A percentile compares a stretch with the other conserved stretches of the same genome.
These are phyloP conservation scores for Hydrozoanthus gracilis DNA, from an alignment of 92 coral and sea anemone genomes.

Conservation along the genomic window DNA sequence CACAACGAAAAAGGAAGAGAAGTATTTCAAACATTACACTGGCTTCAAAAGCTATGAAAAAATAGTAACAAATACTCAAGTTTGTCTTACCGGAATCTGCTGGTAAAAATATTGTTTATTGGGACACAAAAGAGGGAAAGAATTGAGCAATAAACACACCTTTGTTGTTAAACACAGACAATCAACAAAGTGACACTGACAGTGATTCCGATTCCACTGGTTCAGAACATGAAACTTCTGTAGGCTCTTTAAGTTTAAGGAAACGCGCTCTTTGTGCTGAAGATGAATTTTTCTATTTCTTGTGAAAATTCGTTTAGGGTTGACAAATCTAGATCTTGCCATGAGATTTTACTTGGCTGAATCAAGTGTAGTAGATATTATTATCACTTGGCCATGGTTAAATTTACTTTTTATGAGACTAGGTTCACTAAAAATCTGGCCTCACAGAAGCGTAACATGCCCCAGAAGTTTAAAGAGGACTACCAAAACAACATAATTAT, in stretches of 20 bases:
- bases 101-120: slow-evolving; percentile 49
- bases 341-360: slow-evolving; percentile 26
- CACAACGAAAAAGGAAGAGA: not conserved
- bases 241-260: slow-evolving; percentile 28
- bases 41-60: slow-evolving; percentile 47
- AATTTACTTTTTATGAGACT: slow-evolving; percentile 7
- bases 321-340: slow-evolving; percentile 24
- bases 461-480: slow-evolving; percentile 2
- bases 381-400: slow-evolving; percentile 43
- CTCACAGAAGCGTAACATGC: slow-evolving; percentile 33
- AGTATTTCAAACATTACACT: slow-evolving; percentile 48
- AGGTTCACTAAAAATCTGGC: slow-evolving; percentile 41
- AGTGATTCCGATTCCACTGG: slow-evolving; percentile 21
- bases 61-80: slow-evolving; percentile 31
- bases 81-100: slow-evolving; percentile 56
- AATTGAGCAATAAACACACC: slow-evolving; percentile 49
- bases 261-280: slow-evolving; percentile 18
- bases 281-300: slow-evolving; percentile 36
- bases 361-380: slow-evolving; percentile 1
- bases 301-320: slow-evolving; percentile 23
- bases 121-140: slow-evolving; percentile 22
- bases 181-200: slow-evolving; percentile 8
- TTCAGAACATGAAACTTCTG: not conserved
- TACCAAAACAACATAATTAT: slow-evolving; percentile 42
- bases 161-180: slow-evolving; percentile 42